Base-by-base conservation (phyloP, 2,888 invertebrate genomes). In the Brachyopa scutellaris region DNA sequence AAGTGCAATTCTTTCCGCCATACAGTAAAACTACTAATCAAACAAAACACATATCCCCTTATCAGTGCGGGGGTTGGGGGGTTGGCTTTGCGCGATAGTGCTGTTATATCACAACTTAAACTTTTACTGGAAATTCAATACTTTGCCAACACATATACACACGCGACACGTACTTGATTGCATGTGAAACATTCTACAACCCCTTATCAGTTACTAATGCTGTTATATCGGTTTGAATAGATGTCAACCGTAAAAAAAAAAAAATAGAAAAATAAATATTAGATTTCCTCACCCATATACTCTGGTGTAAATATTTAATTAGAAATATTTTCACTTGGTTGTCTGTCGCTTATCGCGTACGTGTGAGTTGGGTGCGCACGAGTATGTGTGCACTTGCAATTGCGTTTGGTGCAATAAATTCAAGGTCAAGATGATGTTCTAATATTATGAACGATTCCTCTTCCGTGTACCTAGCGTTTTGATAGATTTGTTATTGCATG, bases 351-450 rank as follows among this genome's bases (percentile, higher is more conserved):
- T 26, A 9, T 59, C n/a, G 8, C n/a, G 31, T 15, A 7, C 33
- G 26, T 33, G 23, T 61, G 7, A 17, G 3, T 19, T n/a, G 36
- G n/a, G 8, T 15, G 11, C 9, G 11, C 5, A 19, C 26, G 26
- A n/a, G 64, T 64, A 51, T 64, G 17, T 5, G 47, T 66, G 57
- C 29, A 57, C 36, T 69, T 47, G 80, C 69, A 80, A 62, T 80
- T 80, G 66, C 76, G 70, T 82, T 82, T 47, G 66, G 61, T 66
- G 66, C 66, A 82, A 77, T 66, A 77, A 55, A 82, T 61, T 13
- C 82, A 82, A 77, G 82, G 82, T 82, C 61, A 77, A 72, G 77
- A 82, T 77, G 77, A 77, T 80, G 69, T 74, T 73, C 45, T 62
- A 62, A 73, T 79, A 67, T 62, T 51, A 49, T 64, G 19, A 53